Conservation (phyloP, 2,797 vertebrate genomes). For the Phoxinus dragarum region DNA sequence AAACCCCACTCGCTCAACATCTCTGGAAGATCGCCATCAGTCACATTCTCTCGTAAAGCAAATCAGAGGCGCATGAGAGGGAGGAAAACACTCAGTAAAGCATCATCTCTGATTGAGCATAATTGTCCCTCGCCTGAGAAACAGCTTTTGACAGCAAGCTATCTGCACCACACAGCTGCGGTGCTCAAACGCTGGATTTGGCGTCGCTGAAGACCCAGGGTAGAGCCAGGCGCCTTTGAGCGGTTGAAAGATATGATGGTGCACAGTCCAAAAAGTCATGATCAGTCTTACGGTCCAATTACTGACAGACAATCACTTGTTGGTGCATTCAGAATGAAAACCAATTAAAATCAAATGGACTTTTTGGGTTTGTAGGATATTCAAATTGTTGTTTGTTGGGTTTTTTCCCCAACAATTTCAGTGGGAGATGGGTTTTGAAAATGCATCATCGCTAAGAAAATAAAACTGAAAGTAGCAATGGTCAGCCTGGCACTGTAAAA, state of each 20-base stretch:
- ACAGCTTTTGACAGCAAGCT: constrained; percentile 44
- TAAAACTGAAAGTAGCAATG: neutral
- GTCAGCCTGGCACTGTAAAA: neutral
- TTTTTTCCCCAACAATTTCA: neutral
- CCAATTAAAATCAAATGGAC: neutral
- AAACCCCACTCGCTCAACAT: constrained; percentile 30
- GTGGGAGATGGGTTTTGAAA: neutral
- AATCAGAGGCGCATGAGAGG: constrained; percentile 43
- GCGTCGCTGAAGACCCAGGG: constrained; percentile 1
- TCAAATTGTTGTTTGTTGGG: neutral
- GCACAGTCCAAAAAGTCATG: constrained; percentile 18
- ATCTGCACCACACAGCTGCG: constrained; percentile 49
- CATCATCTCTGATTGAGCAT: constrained; percentile 52
- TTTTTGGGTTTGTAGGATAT: neutral
- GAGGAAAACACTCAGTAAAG: constrained; percentile 48
- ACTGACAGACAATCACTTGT: constrained; percentile 15
- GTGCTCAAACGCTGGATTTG: constrained; percentile 39
- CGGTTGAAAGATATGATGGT: constrained; percentile 24
- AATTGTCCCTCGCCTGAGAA: constrained; percentile 44
- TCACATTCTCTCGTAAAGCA: constrained; percentile 40
- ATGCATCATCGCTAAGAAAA: neutral
- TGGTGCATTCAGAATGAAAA: constrained; percentile 10
- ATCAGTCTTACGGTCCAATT: constrained; percentile 21
- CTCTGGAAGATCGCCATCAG: constrained; percentile 51
- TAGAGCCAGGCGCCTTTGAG: constrained; percentile 25